phyloP scores from a whole-genome alignment of 2,888 invertebrate genomes.

The Sepiola atlantica region DNA sequence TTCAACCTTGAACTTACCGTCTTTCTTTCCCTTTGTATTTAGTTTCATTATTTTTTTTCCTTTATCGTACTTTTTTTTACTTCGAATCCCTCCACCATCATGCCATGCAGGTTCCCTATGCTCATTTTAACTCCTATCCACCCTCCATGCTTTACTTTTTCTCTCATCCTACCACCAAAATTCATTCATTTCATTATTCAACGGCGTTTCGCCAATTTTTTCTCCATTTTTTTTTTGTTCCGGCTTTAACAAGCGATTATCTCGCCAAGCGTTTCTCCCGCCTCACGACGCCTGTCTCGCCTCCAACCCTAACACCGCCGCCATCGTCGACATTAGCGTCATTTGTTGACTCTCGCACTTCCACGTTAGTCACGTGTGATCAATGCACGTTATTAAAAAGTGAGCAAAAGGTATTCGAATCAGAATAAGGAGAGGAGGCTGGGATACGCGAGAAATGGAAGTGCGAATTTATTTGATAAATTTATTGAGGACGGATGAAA shows the following conservation, averaged over 20 bases:
- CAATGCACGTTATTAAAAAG: slow-evolving; percentile 22
- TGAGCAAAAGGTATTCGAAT: slow-evolving; percentile 16
- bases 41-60: not conserved
- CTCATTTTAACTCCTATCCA: not conserved
- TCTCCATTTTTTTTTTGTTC: not conserved
- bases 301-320: not conserved
- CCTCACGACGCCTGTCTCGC: not conserved
- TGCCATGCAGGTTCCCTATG: not conserved
- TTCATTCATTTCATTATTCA: not conserved
- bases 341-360: not conserved
- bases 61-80: not conserved
- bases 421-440: not conserved
- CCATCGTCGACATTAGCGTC: not conserved
- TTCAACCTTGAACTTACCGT: too few relatives aligned
- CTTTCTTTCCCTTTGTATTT: not conserved
- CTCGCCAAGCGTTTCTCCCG: not conserved
- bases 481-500: not conserved
- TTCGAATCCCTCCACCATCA: not conserved
- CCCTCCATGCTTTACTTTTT: not conserved
- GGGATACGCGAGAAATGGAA: not conserved
- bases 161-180: not conserved
- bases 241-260: not conserved
- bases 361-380: not conserved
- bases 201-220: not conserved
- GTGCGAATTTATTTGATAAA: not conserved